Evolutionary conservation across 2,113 vertebrate genomes (phyloP).

Genomic region (Ctenodactylus gundi): DNA sequence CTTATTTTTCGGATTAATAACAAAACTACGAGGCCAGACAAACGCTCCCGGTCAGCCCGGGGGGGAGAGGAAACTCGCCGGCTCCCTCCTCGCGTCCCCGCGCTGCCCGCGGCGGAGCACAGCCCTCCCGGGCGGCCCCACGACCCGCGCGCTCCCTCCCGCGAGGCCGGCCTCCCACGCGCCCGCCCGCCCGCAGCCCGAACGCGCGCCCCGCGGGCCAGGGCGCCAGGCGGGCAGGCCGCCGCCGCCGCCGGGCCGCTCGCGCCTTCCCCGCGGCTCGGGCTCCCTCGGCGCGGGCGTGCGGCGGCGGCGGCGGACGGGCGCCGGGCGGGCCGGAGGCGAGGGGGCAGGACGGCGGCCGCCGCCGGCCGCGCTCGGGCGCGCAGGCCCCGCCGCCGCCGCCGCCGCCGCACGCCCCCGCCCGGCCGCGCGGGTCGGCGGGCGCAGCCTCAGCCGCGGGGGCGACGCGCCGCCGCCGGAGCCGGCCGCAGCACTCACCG

Average conservation of each 20-base stretch:
- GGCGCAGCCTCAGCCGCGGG: background rate
- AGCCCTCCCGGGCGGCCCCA: too few relatives aligned
- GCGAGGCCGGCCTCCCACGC: too few relatives aligned
- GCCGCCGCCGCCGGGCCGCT: too few relatives aligned
- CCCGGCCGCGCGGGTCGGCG: constrained; percentile 3
- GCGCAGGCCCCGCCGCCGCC: background rate
- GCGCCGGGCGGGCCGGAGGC: background rate
- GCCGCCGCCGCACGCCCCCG: background rate
- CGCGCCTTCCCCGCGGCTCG: too few relatives aligned
- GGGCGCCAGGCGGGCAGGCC: too few relatives aligned
- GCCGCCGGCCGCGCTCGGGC: background rate
- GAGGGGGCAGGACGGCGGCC: too few relatives aligned
- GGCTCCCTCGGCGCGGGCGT: background rate
- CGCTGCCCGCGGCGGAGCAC: too few relatives aligned
- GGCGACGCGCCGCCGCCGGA: too few relatives aligned
- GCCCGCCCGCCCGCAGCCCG: too few relatives aligned
- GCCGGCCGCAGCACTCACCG: constrained; percentile 77
- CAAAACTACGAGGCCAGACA: background rate
- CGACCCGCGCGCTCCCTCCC: too few relatives aligned
- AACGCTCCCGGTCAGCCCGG: background rate
- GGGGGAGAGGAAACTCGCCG: constrained; percentile 40
- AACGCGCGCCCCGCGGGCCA: too few relatives aligned
- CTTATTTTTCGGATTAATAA: constrained; percentile 24
- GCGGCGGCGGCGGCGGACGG: background rate
- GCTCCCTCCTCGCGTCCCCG: background rate